Conservation (phyloP, 1,140 invertebrate species). For the Lepidurus couesii region DNA sequence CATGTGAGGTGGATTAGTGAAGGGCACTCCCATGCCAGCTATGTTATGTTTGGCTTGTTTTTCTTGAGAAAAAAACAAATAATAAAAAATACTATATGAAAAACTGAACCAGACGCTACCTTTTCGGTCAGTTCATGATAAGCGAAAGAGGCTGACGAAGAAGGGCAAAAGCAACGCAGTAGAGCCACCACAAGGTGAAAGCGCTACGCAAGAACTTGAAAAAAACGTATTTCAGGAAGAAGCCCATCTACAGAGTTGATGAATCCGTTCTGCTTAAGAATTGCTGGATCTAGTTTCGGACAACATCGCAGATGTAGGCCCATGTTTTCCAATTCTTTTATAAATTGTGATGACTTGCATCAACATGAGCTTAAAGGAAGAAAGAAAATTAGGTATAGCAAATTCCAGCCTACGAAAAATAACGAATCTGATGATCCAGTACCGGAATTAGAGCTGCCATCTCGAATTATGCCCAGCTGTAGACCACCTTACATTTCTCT, state of each 20-base stretch:
- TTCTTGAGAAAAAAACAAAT: not conserved
- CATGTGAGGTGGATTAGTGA: not conserved
- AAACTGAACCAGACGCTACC: not conserved
- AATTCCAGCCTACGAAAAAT: not conserved
- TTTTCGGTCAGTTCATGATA: not conserved
- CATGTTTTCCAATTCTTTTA: not conserved
- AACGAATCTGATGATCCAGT: not conserved
- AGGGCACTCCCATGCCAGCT: not conserved
- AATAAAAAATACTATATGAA: not conserved
- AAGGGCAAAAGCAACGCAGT: not conserved
- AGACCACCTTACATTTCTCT: not conserved
- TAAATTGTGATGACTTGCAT: not conserved
- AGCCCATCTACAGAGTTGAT: not conserved
- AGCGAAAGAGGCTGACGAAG: not conserved
- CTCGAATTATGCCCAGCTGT: not conserved
- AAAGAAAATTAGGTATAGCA: not conserved
- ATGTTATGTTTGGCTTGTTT: not conserved
- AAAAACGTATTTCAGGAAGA: not conserved
- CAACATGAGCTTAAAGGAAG: not conserved
- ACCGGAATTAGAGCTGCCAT: not conserved
- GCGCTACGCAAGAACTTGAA: not conserved
- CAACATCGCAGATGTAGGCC: too few relatives aligned
- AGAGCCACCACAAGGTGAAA: not conserved
- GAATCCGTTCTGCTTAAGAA: too few relatives aligned
- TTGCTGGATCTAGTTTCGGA: too few relatives aligned